Conservation (phyloP, 2,797 vertebrate genomes). For the Takifugu ocellatus region DNA sequence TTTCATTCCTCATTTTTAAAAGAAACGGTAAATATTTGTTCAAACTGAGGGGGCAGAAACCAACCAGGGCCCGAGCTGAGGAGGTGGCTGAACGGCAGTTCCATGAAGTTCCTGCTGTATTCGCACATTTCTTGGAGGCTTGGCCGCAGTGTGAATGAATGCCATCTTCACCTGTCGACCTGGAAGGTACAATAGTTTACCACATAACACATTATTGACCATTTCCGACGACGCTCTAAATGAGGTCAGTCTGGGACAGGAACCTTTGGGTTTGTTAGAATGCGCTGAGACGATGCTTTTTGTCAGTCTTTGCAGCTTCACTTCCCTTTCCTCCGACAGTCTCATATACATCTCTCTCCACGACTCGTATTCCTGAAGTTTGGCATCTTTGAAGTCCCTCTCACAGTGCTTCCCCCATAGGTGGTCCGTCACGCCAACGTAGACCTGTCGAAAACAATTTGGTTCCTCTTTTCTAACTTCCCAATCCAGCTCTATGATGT, state of each 20-base stretch:
- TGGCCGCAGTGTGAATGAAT: constrained; percentile 82
- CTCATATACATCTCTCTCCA: constrained; percentile 88
- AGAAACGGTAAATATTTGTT: no score
- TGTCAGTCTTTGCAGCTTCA: constrained; percentile 81
- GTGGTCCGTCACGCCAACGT: constrained; percentile 78
- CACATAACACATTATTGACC: no score
- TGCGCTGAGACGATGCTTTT: constrained; percentile 84
- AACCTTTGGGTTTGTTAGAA: constrained; percentile 85
- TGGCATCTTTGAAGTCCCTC: constrained; percentile 80
- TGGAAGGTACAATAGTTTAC: constrained; percentile 36
- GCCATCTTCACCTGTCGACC: constrained; percentile 88
- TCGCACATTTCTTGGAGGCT: constrained; percentile 79
- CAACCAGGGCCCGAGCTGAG: constrained; percentile 72
- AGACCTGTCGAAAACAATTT: constrained; percentile 58
- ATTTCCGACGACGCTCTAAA: background rate
- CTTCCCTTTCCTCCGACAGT: constrained; percentile 81
- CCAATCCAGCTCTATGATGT: no score
- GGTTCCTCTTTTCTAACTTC: background rate
- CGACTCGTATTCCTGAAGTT: constrained; percentile 81
- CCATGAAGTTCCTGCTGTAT: constrained; percentile 80
- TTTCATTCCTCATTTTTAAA: no score
- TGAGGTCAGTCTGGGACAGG: constrained; percentile 2
- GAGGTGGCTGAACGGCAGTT: constrained; percentile 71
- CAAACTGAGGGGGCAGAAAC: constrained; percentile 6
- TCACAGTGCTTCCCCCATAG: constrained; percentile 86